These are phyloP conservation scores for Megaleporinus macrocephalus DNA, from an alignment of 2,113 vertebrate genomes.

Conservation along the genomic window DNA sequence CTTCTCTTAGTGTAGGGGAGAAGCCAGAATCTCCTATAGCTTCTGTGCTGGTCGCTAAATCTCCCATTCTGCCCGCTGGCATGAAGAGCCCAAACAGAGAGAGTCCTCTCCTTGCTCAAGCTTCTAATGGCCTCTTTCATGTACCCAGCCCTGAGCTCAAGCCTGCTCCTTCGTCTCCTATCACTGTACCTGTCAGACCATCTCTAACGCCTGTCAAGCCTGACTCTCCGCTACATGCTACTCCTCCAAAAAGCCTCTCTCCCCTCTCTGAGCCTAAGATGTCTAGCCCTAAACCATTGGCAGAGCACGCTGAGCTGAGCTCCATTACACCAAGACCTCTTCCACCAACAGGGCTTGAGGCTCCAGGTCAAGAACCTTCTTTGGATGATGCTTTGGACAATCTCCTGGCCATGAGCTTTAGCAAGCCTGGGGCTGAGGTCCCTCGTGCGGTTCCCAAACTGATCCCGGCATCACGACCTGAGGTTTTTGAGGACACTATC, in stretches of 20 bases:
- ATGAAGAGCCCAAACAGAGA: slow-evolving; percentile 51
- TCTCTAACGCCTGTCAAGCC: slow-evolving; percentile 51
- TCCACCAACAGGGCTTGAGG: slow-evolving; percentile 54
- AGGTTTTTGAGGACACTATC: slow-evolving; percentile 69
- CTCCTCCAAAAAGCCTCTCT: slow-evolving; percentile 22
- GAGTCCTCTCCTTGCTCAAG: slow-evolving; percentile 10
- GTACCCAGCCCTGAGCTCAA: slow-evolving; percentile 51
- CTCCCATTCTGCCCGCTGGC: slow-evolving; percentile 52
- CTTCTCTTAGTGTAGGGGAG: slow-evolving; percentile 53
- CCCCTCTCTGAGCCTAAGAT: slow-evolving; percentile 44
- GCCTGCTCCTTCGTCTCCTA: slow-evolving; percentile 60
- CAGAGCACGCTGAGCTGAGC: slow-evolving; percentile 36
- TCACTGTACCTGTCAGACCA: slow-evolving; percentile 43
- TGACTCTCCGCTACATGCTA: slow-evolving; percentile 53
- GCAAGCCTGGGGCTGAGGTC: slow-evolving; percentile 46
- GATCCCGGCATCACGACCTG: slow-evolving; percentile 11
- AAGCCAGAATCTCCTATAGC: slow-evolving; percentile 54
- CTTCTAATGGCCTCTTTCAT: slow-evolving; percentile 43
- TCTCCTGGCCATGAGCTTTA: slow-evolving; percentile 74
- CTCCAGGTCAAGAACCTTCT: slow-evolving; percentile 61
- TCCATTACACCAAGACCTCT: slow-evolving; percentile 37
- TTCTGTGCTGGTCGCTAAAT: slow-evolving; percentile 49
- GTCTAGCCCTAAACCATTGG: slow-evolving; percentile 34
- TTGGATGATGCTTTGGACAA: slow-evolving; percentile 78
- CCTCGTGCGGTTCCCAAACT: slow-evolving; percentile 42